Percentiles rank a stretch among this genome's conserved stretches.
Evolutionary conservation across 1,140 invertebrate species (phyloP).

Genomic region (Phthorimaea operculella): DNA sequence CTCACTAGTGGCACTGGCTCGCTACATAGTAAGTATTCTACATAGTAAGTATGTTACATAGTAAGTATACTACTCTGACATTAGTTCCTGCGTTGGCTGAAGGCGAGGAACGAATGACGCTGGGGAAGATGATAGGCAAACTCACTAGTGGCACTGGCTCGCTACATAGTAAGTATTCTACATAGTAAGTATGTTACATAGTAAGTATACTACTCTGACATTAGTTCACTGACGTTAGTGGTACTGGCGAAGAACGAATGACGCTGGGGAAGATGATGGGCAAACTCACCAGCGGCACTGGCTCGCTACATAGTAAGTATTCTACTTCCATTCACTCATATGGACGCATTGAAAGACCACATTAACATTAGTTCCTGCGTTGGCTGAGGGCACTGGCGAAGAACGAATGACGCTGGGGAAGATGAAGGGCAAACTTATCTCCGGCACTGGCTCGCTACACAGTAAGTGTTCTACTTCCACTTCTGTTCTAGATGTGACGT

Average conservation of each 20-base stretch:
- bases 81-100: constrained; percentile 83
- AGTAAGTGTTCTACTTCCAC: constrained; percentile 38
- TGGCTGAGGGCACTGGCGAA: constrained; percentile 75
- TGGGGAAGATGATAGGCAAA: constrained; percentile 86
- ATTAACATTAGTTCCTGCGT: constrained; percentile 86
- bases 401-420: constrained; percentile 87
- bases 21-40: constrained; percentile 56
- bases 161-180: constrained; percentile 56
- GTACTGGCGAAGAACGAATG: constrained; percentile 84
- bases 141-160: constrained; percentile 81
- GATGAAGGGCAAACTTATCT: constrained; percentile 82
- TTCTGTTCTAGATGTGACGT: constrained; percentile 75
- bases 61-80: constrained; percentile 80
- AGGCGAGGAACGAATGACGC: constrained; percentile 82
- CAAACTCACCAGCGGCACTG: constrained; percentile 79
- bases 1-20: constrained; percentile 81
- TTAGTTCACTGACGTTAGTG: constrained; percentile 82
- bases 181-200: too few species aligned
- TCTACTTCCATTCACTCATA: constrained; percentile 71
- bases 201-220: constrained; percentile 91
- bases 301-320: constrained; percentile 73
- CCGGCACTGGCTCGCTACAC: constrained; percentile 78
- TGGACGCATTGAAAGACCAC: constrained; percentile 74
- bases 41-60: constrained; percentile 69
- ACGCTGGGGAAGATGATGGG: constrained; percentile 85